These are phyloP conservation scores for Ophion ventricosus DNA, from an alignment of 2,888 invertebrate genomes.

Conservation along the genomic window DNA sequence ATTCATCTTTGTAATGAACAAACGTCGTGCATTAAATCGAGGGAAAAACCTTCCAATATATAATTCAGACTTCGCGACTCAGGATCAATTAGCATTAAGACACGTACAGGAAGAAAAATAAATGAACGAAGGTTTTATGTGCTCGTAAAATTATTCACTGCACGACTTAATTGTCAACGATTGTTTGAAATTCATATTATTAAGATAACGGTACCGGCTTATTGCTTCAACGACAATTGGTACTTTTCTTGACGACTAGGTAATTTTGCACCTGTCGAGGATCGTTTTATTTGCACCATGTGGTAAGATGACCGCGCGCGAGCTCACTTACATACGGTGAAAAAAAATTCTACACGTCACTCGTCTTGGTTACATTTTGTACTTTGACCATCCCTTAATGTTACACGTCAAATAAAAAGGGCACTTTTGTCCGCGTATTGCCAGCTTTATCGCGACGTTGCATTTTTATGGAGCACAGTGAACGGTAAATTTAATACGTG, in stretches of 20 bases:
- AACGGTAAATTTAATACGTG: constrained; percentile 18
- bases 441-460: constrained; percentile 30
- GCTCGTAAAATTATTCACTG: background rate
- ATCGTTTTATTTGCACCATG: background rate
- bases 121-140: background rate
- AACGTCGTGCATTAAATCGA: too few species aligned
- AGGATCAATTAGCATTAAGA: background rate
- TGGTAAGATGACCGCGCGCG: too few species aligned
- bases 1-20: too few species aligned
- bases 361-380: background rate
- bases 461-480: constrained; percentile 4
- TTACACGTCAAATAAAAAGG: background rate
- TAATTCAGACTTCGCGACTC: background rate
- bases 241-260: too few species aligned
- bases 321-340: too few species aligned
- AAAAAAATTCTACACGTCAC: background rate
- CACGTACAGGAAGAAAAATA: background rate
- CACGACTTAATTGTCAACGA: background rate
- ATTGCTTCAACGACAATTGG: too few species aligned
- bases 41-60: too few species aligned
- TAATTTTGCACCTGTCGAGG: too few species aligned
- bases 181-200: background rate
- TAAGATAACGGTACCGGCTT: background rate
- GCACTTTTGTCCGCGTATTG: constrained; percentile 14
- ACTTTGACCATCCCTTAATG: background rate